Conservation (phyloP, 2,797 vertebrate genomes). For the Scolopax rusticola region DNA sequence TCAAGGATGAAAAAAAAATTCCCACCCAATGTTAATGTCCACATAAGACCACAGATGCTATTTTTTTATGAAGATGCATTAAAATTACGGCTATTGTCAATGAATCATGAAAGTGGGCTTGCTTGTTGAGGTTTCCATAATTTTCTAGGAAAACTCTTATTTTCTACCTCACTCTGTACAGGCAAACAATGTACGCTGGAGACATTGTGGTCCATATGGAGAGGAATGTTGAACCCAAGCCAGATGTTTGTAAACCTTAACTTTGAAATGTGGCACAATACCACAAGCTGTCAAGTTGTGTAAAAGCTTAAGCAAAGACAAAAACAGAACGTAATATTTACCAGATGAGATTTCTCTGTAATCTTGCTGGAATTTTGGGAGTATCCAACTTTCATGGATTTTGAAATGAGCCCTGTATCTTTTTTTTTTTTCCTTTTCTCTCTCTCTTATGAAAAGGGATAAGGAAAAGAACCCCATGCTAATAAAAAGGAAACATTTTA, state of each 20-base stretch:
- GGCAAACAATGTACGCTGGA: constrained; percentile 70
- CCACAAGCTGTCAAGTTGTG: constrained; percentile 85
- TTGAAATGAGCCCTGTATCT: constrained; percentile 83
- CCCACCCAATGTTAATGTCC: background rate
- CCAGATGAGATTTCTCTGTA: constrained; percentile 92
- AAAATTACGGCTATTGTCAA: background rate
- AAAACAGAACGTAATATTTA: constrained; percentile 89
- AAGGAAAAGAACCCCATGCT: constrained; percentile 39
- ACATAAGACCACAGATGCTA: background rate
- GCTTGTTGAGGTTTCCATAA: constrained; percentile 13
- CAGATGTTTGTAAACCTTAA: constrained; percentile 85
- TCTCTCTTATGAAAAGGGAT: constrained; percentile 49
- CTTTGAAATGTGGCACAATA: constrained; percentile 84
- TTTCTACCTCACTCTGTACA: constrained; percentile 75
- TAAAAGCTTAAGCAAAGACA: constrained; percentile 86
- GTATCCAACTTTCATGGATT: constrained; percentile 91
- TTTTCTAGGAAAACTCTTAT: constrained; percentile 73
- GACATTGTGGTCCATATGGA: constrained; percentile 66
- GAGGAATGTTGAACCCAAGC: constrained; percentile 78
- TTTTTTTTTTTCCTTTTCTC: constrained; percentile 2
- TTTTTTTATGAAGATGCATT: background rate
- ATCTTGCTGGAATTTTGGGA: constrained; percentile 92
- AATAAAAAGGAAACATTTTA: constrained; percentile 65
- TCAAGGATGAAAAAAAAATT: background rate
- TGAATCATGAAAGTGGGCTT: constrained; percentile 43